Base-by-base conservation (phyloP, 2,888 invertebrate species). In the Coecobrya sp. region DNA sequence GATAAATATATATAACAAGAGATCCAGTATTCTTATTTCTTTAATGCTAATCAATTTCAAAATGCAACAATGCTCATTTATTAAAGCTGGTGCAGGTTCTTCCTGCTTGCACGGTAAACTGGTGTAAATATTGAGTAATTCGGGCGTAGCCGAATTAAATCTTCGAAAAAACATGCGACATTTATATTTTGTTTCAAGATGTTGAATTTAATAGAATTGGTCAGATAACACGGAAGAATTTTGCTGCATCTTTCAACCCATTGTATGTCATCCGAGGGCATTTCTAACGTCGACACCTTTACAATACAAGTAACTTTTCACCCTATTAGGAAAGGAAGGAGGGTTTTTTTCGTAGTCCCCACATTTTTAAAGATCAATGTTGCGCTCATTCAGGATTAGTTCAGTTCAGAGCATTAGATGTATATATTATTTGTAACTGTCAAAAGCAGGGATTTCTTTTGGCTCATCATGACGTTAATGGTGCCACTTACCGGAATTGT, bases 341-440 rank as follows among this genome's bases (percentile, higher is more conserved):
- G 59, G 59, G 59, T 5, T 59, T 59, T 7, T n/a, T 52, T 68
- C 1, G 30, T 30, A n/a, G 19, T n/a, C 36, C 42, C 8, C 42
- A 42, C 70, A 36, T 42, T 42, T 42, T 30, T 30, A 19, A 30
- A 68, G 30, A n/a, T n/a, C n/a, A n/a, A n/a, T n/a, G n/a, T n/a
- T n/a, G n/a, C n/a, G n/a, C 30, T n/a, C 13, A 68, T 16, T 16
- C 30, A 30, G 19, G 4, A n/a, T n/a, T n/a, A n/a, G n/a, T n/a
- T 16, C 59, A 62, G 22, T 62, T 62, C 22, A 36, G 5, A 36
- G 8, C 19, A 25, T 42, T 36, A 36, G 22, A 65, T 68, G 30
- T 30, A 30, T 68, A 5, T 8, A 65, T 68, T 85, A 65, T 86
- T 86, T 86, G 85, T 86, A 86, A 68, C 85, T 86, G 85, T 86